A percentile compares a stretch with the other conserved stretches of the same genome.
Evolutionary conservation across 2,797 vertebrate genomes (phyloP).

Genomic region (Poeciliopsis gracilis): DNA sequence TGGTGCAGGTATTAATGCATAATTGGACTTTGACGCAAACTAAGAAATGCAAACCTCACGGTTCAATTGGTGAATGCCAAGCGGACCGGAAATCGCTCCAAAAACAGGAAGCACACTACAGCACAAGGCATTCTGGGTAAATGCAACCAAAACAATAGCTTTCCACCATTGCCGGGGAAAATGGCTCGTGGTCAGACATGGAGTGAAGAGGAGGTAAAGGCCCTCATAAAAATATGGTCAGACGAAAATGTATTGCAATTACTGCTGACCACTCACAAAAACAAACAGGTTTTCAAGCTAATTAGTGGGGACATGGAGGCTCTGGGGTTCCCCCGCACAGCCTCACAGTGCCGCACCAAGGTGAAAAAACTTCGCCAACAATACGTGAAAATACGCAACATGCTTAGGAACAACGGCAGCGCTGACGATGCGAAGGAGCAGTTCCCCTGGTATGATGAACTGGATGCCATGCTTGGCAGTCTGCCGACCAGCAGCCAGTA

Average conservation of each 20-base stretch:
- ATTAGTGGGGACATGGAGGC: neutral
- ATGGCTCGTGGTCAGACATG: neutral
- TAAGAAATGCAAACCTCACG: too few relatives aligned
- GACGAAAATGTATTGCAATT: neutral
- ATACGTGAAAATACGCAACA: neutral
- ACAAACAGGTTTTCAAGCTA: neutral
- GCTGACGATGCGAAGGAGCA: neutral
- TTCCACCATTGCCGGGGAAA: too few relatives aligned
- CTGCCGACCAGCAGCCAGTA: neutral
- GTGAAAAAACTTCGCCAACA: neutral
- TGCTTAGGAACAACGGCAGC: neutral
- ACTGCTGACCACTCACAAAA: neutral
- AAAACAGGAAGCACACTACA: too few relatives aligned
- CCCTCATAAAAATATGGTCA: neutral
- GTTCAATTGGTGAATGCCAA: too few relatives aligned
- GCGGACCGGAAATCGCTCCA: too few relatives aligned
- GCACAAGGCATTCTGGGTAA: too few relatives aligned
- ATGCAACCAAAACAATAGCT: too few relatives aligned
- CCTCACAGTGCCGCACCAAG: neutral
- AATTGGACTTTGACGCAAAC: too few relatives aligned
- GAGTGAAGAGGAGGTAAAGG: neutral
- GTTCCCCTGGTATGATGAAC: neutral
- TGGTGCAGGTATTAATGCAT: too few relatives aligned
- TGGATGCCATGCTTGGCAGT: neutral
- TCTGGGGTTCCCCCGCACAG: neutral